Conservation (phyloP, 1,140 invertebrate species). For the Anastatus disparis region DNA sequence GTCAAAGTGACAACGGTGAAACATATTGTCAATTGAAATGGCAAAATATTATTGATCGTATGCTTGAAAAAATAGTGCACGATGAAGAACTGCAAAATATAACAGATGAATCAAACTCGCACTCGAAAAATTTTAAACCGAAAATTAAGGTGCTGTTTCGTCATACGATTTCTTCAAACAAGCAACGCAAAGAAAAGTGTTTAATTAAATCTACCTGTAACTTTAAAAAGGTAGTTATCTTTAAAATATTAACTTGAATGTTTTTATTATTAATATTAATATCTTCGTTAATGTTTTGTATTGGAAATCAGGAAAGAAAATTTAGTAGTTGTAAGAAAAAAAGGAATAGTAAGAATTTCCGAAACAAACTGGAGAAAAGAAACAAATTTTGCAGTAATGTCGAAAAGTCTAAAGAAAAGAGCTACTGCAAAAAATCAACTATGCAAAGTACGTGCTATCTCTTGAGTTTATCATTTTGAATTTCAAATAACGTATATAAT, state of each 20-base stretch:
- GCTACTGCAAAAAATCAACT: background rate
- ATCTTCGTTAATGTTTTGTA: constrained; percentile 4
- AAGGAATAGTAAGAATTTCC: background rate
- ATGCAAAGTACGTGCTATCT: no score
- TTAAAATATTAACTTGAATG: no score
- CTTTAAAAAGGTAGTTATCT: background rate
- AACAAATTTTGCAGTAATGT: background rate
- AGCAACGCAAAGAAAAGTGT: background rate
- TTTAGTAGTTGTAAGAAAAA: background rate
- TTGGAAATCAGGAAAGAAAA: background rate
- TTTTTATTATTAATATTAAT: no score
- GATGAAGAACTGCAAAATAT: background rate
- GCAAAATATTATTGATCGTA: background rate
- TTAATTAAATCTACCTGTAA: no score
- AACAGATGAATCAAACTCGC: background rate
- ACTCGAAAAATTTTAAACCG: background rate
- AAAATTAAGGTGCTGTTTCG: background rate
- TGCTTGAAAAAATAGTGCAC: constrained; percentile 1
- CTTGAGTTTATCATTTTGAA: no score
- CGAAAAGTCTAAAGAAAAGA: background rate
- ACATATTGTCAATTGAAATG: background rate
- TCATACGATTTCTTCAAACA: constrained; percentile 6
- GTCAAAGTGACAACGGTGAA: background rate
- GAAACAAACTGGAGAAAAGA: background rate
- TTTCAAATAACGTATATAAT: background rate